Base-by-base conservation (phyloP, 2,888 invertebrate species). In the Agrotis exclamationis region DNA sequence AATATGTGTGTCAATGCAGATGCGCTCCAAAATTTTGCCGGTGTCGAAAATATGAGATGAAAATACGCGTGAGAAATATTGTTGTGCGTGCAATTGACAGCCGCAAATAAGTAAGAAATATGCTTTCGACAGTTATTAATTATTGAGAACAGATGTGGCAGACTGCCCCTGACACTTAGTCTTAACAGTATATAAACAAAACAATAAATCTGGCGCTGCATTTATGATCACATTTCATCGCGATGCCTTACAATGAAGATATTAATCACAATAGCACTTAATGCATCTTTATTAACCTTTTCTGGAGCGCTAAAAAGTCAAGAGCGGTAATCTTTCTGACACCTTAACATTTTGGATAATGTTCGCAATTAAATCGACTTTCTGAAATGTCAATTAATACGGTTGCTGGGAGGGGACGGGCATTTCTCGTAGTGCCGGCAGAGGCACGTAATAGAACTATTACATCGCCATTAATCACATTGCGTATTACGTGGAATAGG, bases 381-480 rank as follows among this genome's bases (percentile, higher is more conserved):
- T 87, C 89, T 83, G 76, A 81, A 80, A 80, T 83, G 85, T 86
- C 85, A 87, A 85, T 87, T 86, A 86, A 82, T 82, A 66, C 67
- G 74, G 48, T 59, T 59, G 69, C 56, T 73, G 54, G 79, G 71
- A 64, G 78, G 77, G 74, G 69, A 67, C 68, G 67, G 67, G 59
- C 62, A 73, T 72, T 80, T 74, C 76, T 83, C 70, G 70, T 3
- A 51, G 57, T 65, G 69, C 70, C 68, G 71, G 80, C 74, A 77
- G 79, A 74, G 62, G 70, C 67, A 79, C 85, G 85, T 87, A 88
- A 89, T 86, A 85, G 78, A 87, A 84, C 82, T 86, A 88, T 88
- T 85, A 86, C 81, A 80, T 64, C 59, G 83, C 76, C 80, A 86
- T 90, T 89, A 86, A 90, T 90, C 87, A 89, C 84, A 81, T 80